phyloP scores from a whole-genome alignment of 2,888 invertebrate species.

The Cancer borealis region DNA sequence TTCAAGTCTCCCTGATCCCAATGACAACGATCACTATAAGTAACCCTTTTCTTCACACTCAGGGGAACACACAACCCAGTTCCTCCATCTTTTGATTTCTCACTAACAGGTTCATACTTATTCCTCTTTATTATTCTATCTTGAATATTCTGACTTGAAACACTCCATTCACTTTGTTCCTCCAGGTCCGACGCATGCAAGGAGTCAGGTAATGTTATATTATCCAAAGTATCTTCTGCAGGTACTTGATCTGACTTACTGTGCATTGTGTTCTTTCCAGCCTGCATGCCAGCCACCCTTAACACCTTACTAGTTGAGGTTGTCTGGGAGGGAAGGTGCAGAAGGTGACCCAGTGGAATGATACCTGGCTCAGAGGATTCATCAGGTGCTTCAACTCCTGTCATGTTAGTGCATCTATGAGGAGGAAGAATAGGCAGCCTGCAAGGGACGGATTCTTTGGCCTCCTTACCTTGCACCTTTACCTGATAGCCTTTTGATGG shows the following conservation, averaged over 20 bases:
- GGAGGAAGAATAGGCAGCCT: not conserved
- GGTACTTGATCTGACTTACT: not conserved
- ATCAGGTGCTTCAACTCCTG: not conserved
- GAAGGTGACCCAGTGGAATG: not conserved
- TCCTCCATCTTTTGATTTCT: not conserved
- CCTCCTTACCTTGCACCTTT: not conserved
- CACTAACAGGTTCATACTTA: not conserved
- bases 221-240: conserved; percentile 63
- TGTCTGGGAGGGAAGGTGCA: not conserved
- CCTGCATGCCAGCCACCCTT: not conserved
- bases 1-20: conserved; percentile 15
- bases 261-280: not conserved
- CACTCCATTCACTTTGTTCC: not conserved
- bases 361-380: not conserved
- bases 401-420: not conserved
- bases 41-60: not conserved
- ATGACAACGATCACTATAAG: not conserved
- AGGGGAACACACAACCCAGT: not conserved
- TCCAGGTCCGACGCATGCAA: conserved; percentile 65
- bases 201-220: conserved; percentile 65
- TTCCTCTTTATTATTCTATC: conserved; percentile 39
- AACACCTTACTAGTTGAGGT: not conserved
- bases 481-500: not conserved
- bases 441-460: not conserved
- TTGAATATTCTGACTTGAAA: conserved; percentile 41